Conservation (phyloP, 2,888 invertebrate genomes). For the Cephus pulcher region DNA sequence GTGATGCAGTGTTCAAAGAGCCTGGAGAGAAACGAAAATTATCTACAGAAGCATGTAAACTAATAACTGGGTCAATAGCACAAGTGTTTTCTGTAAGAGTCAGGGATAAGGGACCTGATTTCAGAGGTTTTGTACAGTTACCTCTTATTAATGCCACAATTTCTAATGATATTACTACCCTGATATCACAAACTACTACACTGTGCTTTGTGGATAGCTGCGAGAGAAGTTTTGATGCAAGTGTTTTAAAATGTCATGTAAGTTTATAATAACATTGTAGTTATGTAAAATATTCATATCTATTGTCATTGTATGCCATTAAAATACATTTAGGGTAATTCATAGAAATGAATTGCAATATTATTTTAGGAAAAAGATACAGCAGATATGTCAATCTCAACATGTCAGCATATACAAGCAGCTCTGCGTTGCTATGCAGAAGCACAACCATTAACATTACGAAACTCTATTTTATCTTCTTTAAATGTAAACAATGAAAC, state of each 20-base stretch:
- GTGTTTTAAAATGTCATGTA: slow-evolving; percentile 70
- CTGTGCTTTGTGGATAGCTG: slow-evolving; percentile 73
- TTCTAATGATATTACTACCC: slow-evolving; percentile 61
- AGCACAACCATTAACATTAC: slow-evolving; percentile 73
- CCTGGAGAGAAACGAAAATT: slow-evolving; percentile 70
- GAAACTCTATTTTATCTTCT: slow-evolving; percentile 72
- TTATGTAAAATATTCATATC: not conserved
- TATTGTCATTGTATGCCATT: not conserved
- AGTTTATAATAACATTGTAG: slow-evolving; percentile 30
- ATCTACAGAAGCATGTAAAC: slow-evolving; percentile 75
- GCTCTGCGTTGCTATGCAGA: slow-evolving; percentile 73
- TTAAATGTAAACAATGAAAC: slow-evolving; percentile 72
- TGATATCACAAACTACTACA: slow-evolving; percentile 64
- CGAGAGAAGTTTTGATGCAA: slow-evolving; percentile 69
- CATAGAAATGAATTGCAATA: slow-evolving; percentile 5
- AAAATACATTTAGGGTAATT: not conserved
- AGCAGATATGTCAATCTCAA: slow-evolving; percentile 42
- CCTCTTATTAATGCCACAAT: slow-evolving; percentile 58
- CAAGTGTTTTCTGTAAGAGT: slow-evolving; percentile 78
- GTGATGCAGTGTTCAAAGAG: slow-evolving; percentile 76
- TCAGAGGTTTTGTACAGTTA: slow-evolving; percentile 79
- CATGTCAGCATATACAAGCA: slow-evolving; percentile 75
- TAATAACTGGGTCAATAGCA: slow-evolving; percentile 73
- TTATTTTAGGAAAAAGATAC: slow-evolving; percentile 55
- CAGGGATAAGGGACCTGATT: slow-evolving; percentile 76